Percentiles rank a stretch among this genome's conserved stretches.
Evolutionary conservation across 2,888 invertebrate genomes (phyloP).

Genomic region (Anodontia alba): DNA sequence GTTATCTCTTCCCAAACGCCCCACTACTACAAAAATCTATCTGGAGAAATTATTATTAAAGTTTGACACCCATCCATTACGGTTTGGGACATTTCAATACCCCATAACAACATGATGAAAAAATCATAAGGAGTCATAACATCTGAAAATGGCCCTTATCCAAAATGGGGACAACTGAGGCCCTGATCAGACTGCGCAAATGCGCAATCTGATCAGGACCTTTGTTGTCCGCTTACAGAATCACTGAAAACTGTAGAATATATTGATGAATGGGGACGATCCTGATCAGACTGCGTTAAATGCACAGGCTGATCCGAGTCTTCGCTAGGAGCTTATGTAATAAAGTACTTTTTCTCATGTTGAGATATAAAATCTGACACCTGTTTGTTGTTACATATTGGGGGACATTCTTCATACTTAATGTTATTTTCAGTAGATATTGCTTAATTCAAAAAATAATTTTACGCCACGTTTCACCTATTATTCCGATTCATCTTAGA

Average conservation of each 20-base stretch:
- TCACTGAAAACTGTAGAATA: too few relatives aligned
- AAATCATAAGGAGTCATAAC: too few relatives aligned
- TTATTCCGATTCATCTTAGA: background rate
- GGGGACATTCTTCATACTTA: background rate
- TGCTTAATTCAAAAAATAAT: background rate
- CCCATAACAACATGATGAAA: background rate
- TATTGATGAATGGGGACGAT: too few relatives aligned
- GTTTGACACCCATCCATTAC: constrained; percentile 4
- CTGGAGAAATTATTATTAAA: background rate
- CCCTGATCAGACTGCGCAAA: too few relatives aligned
- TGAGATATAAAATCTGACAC: constrained; percentile 17
- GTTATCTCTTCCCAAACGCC: background rate
- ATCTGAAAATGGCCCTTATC: too few relatives aligned
- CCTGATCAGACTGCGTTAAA: too few relatives aligned
- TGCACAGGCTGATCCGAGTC: too few relatives aligned
- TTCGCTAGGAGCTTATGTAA: too few relatives aligned
- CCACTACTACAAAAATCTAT: background rate
- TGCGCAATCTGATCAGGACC: too few relatives aligned
- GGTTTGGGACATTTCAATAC: background rate
- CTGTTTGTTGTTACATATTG: constrained; percentile 1
- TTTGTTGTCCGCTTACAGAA: too few relatives aligned
- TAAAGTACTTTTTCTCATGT: too few relatives aligned
- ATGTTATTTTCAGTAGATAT: constrained; percentile 7
- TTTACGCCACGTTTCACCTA: background rate
- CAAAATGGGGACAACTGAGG: too few relatives aligned